These are phyloP conservation scores for Moxostoma hubbsi DNA, from an alignment of 2,797 vertebrate genomes.

Conservation along the genomic window DNA sequence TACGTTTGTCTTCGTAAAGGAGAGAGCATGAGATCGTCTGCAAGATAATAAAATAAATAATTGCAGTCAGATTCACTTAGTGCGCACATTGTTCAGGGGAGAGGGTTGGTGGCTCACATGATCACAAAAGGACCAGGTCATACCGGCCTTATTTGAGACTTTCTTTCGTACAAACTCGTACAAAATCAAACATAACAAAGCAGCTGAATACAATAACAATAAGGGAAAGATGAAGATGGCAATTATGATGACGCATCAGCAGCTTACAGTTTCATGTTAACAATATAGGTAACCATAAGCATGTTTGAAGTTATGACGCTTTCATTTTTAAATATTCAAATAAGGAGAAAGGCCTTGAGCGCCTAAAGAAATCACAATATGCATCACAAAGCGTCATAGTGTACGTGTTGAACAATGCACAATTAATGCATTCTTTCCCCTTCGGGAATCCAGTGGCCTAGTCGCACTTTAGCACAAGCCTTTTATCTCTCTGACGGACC, in stretches of 20 bases:
- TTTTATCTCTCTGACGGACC: conserved; percentile 33
- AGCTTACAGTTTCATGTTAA: too few species aligned
- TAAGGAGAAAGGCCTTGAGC: too few species aligned
- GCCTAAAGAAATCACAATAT: too few species aligned
- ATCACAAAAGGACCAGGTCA: conserved; percentile 66
- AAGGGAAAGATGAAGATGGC: neutral
- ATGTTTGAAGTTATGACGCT: too few species aligned
- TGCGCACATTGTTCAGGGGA: conserved; percentile 77
- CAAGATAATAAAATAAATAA: conserved; percentile 86
- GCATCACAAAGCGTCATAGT: conserved; percentile 68
- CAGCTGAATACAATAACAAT: neutral
- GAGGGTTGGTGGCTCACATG: conserved; percentile 61
- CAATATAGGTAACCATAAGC: too few species aligned
- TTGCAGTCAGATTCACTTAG: conserved; percentile 87
- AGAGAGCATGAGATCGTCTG: conserved; percentile 93
- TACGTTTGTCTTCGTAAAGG: conserved; percentile 93
- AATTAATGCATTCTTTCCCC: conserved; percentile 77
- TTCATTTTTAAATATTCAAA: too few species aligned
- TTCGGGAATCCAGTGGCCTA: conserved; percentile 61
- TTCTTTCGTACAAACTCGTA: neutral
- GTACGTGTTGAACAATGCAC: conserved; percentile 74
- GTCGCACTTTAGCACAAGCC: conserved; percentile 60
- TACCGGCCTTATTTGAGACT: neutral
- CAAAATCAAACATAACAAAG: neutral
- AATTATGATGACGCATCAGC: too few species aligned